Evolutionary conservation across 2,797 vertebrate genomes (phyloP).

Genomic region (Chloroceryle amazona): DNA sequence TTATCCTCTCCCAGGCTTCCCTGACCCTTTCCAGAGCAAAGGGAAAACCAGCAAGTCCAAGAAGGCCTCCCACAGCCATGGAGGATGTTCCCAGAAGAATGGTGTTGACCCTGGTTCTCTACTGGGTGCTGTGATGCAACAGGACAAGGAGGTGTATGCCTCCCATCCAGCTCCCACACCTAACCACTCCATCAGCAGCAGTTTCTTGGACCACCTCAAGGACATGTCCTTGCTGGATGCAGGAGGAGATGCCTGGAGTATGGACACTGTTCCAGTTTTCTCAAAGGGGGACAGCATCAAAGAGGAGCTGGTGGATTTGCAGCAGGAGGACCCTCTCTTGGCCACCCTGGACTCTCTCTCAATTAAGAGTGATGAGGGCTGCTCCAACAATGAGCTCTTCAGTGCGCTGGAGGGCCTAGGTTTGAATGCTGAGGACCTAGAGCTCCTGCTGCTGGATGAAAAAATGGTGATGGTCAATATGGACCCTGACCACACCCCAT

Average conservation of each 20-base stretch:
- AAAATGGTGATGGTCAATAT: slow-evolving; percentile 75
- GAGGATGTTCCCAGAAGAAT: slow-evolving; percentile 2
- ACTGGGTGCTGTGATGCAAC: slow-evolving; percentile 81
- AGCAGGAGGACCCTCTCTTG: slow-evolving; percentile 78
- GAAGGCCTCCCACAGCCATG: slow-evolving; percentile 66
- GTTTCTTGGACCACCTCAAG: slow-evolving; percentile 16
- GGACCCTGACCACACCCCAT: slow-evolving; percentile 72
- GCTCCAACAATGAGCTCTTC: slow-evolving; percentile 85
- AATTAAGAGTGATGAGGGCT: slow-evolving; percentile 74
- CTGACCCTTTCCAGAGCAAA: slow-evolving; percentile 61
- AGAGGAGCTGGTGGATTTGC: slow-evolving; percentile 60
- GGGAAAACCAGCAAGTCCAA: slow-evolving; percentile 79
- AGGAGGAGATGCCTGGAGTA: not conserved
- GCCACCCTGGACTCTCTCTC: slow-evolving; percentile 83
- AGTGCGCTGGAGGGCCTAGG: slow-evolving; percentile 82
- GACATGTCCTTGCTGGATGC: not conserved
- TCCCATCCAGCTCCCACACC: slow-evolving; percentile 72
- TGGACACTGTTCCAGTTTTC: not conserved
- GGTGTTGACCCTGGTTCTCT: slow-evolving; percentile 81
- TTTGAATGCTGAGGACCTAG: slow-evolving; percentile 84
- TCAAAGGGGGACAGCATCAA: not conserved
- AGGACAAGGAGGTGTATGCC: slow-evolving; percentile 79
- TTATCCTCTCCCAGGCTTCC: slow-evolving; percentile 77
- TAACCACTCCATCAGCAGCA: not conserved
- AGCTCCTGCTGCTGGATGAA: slow-evolving; percentile 86